Evolutionary conservation across 2,113 vertebrate genomes (phyloP).

Genomic region (Pungitius pungitius): DNA sequence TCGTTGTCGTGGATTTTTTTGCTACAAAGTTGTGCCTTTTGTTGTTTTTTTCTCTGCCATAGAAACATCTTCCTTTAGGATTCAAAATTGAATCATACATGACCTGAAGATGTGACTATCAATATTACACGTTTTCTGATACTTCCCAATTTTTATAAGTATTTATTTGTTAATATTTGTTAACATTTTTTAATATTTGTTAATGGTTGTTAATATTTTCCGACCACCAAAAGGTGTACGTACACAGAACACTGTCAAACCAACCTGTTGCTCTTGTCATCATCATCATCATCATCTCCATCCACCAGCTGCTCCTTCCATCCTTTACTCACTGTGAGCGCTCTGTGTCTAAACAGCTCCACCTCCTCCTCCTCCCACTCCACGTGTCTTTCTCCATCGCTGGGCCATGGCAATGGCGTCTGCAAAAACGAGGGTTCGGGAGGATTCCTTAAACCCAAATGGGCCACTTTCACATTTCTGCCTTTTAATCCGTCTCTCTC

Average conservation of each 20-base stretch:
- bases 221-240: not conserved
- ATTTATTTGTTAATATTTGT: not conserved
- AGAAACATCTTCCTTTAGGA: not conserved
- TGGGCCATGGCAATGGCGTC: conserved; percentile 27
- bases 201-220: not conserved
- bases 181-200: not conserved
- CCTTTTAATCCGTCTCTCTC: conserved; percentile 47
- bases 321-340: conserved; percentile 50
- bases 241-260: conserved; percentile 21
- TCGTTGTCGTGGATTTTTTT: not conserved
- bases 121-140: no score
- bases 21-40: not conserved
- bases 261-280: conserved; percentile 72
- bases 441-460: conserved; percentile 10
- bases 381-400: conserved; percentile 59
- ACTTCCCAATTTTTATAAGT: no score
- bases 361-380: conserved; percentile 66
- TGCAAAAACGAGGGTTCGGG: conserved; percentile 46
- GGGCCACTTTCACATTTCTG: not conserved
- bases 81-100: not conserved
- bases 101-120: no score
- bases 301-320: conserved; percentile 76
- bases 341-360: conserved; percentile 43
- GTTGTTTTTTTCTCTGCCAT: not conserved
- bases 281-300: conserved; percentile 66